A percentile compares a stretch with the other conserved stretches of the same genome.
Evolutionary conservation across 2,113 vertebrate species (phyloP).

Genomic region (Phyllopteryx taeniolatus): DNA sequence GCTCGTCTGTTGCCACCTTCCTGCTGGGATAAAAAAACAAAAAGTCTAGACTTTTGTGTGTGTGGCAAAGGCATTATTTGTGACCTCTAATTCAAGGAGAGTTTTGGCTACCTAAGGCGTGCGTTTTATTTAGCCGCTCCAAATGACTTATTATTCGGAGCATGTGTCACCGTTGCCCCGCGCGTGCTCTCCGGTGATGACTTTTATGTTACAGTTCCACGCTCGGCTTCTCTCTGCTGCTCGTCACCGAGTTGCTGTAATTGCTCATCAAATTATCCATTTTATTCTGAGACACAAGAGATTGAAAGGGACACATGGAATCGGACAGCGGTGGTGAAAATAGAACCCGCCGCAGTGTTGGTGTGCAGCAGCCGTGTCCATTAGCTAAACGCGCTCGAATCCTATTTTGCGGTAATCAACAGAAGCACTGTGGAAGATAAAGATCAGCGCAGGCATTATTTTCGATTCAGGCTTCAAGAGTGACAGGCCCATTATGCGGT

Average conservation of each 20-base stretch:
- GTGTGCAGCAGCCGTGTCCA: slow-evolving; percentile 33
- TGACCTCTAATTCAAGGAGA: slow-evolving; percentile 59
- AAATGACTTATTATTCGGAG: slow-evolving; percentile 32
- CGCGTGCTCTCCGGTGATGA: slow-evolving; percentile 6
- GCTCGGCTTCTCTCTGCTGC: slow-evolving; percentile 18
- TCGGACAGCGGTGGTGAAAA: slow-evolving; percentile 51
- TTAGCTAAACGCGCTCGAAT: slow-evolving; percentile 62
- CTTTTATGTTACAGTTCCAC: slow-evolving; percentile 27
- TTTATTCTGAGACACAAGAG: slow-evolving; percentile 42
- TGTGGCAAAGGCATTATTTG: slow-evolving; percentile 41
- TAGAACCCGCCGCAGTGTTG: slow-evolving; percentile 16
- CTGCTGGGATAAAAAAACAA: slow-evolving; percentile 21
- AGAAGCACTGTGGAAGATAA: slow-evolving; percentile 63
- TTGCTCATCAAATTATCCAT: slow-evolving; percentile 59
- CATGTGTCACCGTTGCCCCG: not conserved
- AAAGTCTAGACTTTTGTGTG: slow-evolving; percentile 29
- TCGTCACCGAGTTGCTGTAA: slow-evolving; percentile 33
- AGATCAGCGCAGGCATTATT: slow-evolving; percentile 59
- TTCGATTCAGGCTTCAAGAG: slow-evolving; percentile 58
- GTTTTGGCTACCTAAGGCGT: slow-evolving; percentile 26
- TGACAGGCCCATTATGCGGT: slow-evolving; percentile 70
- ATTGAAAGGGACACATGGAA: slow-evolving; percentile 59
- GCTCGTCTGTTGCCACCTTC: slow-evolving; percentile 23
- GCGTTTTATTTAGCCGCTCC: slow-evolving; percentile 43
- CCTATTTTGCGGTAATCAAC: slow-evolving; percentile 69